A percentile compares a stretch with the other conserved stretches of the same genome.
Evolutionary conservation across 2,888 invertebrate species (phyloP).

Genomic region (Conus canariensis): DNA sequence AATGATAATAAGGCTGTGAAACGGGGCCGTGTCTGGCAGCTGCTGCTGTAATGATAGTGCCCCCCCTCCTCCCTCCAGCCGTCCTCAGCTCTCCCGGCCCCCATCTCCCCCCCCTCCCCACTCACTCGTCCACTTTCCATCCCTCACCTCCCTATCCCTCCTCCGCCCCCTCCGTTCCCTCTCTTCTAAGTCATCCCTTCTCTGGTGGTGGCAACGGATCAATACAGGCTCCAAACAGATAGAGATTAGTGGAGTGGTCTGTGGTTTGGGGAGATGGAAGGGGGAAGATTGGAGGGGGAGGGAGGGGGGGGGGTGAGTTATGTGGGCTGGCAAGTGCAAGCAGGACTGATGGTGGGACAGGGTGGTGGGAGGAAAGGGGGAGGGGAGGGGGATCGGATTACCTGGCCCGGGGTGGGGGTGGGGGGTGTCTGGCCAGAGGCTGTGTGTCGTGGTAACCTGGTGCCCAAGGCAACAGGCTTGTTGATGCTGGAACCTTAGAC

Average conservation of each 20-base stretch:
- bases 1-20: background rate
- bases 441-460: background rate
- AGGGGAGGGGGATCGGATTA: no score
- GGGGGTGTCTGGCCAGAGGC: background rate
- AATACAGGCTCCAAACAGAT: slow-evolving; percentile 20
- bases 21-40: background rate
- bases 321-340: background rate
- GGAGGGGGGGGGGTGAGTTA: no score
- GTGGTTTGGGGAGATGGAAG: background rate
- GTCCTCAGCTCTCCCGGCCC: slow-evolving; percentile 19
- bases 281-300: no score
- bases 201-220: background rate
- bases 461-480: background rate
- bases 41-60: background rate
- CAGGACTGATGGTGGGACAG: background rate
- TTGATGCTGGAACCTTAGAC: background rate
- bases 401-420: no score
- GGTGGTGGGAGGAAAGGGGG: background rate
- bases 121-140: slow-evolving; percentile 14
- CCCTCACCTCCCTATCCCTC: background rate
- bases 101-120: slow-evolving; percentile 15
- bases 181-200: background rate
- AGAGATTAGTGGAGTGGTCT: background rate
- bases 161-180: background rate
- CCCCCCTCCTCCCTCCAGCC: slow-evolving; percentile 8